phyloP scores from a whole-genome alignment of 1,140 invertebrate genomes.

The Phortica variegata region DNA sequence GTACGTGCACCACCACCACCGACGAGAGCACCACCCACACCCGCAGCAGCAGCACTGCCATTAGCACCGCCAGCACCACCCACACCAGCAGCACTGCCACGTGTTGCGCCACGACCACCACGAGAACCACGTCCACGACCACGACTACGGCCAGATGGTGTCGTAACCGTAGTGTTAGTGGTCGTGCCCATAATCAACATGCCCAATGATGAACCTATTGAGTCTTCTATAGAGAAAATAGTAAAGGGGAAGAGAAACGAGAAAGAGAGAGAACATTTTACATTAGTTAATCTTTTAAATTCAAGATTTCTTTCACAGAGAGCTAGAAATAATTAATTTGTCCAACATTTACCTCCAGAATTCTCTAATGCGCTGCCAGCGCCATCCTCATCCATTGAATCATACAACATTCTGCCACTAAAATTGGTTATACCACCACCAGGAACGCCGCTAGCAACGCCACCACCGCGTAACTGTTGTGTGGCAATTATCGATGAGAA shows the following conservation, averaged over 20 bases:
- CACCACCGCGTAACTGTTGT: constrained; percentile 39
- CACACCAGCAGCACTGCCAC: constrained; percentile 13
- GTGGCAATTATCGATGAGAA: constrained; percentile 49
- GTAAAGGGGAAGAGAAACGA: neutral
- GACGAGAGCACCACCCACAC: constrained; percentile 12
- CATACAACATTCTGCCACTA: constrained; percentile 1
- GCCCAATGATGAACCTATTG: constrained; percentile 8
- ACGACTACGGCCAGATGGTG: constrained; percentile 29
- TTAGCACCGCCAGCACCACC: constrained; percentile 8
- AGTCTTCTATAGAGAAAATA: constrained; percentile 33
- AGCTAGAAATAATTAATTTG: too few relatives aligned
- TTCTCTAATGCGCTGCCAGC: constrained; percentile 31
- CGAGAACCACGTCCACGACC: constrained; percentile 42
- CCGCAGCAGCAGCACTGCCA: constrained; percentile 2
- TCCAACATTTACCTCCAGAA: constrained; percentile 40
- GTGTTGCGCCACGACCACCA: constrained; percentile 21
- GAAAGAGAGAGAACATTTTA: neutral
- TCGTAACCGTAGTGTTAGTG: constrained; percentile 5
- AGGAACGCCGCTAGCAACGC: constrained; percentile 19
- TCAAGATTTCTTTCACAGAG: neutral
- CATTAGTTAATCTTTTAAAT: too few relatives aligned
- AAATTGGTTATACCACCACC: neutral
- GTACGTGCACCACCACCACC: constrained; percentile 19
- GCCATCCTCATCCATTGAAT: constrained; percentile 32
- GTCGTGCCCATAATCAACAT: constrained; percentile 4